Evolutionary conservation across 1,140 invertebrate species (phyloP), one percentile per base, ranked within the genome.

Genomic region (Drosophila paulistorum): DNA sequence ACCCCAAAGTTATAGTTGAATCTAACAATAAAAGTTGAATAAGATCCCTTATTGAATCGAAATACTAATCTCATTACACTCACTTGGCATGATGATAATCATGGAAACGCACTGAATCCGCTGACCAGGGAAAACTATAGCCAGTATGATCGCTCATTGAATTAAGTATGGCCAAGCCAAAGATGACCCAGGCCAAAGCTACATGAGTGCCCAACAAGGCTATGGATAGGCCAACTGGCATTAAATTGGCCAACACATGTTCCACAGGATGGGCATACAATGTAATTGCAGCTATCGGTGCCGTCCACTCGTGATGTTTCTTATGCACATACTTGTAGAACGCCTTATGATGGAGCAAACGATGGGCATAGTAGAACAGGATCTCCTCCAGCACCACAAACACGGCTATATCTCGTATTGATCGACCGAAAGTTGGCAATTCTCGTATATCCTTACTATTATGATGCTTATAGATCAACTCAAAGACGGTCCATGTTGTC

Each of bases 31-130:
- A 26, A 17, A 17, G 17, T 17, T 17, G 17, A 17, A 17, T 17
- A 17, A 17, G 17, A 0, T 17, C 17, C 17, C 17, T 17, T 17
- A 17, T 42, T 42, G 0, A 6, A 30, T 30, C 41, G 7, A 26
- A 39, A 61, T 69, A 45, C 13, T 0, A 13, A 4, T n/a, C 14
- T 14, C 3, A 20, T 35, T 10, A 3, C 37, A 74, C 87, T 59
- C 54, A 97, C 96, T 97, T 97, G 68, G 96, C 93, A 92, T 98
- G 97, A 91, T 98, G 97, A 91, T 96, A 98, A 92, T 98, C 97
- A 84, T 98, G 97, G 30, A 96, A 95, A 91, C 97, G 96, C 9
- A 97, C 96, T 4, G 96, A 97, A 3, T 33, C 61, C 1, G 96
- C 95, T 68, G 97, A 95, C 81, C 97, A 96, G 0, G 97, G 97